Evolutionary conservation across 2,797 vertebrate genomes (phyloP).

Genomic region (Coregonus suidteri): DNA sequence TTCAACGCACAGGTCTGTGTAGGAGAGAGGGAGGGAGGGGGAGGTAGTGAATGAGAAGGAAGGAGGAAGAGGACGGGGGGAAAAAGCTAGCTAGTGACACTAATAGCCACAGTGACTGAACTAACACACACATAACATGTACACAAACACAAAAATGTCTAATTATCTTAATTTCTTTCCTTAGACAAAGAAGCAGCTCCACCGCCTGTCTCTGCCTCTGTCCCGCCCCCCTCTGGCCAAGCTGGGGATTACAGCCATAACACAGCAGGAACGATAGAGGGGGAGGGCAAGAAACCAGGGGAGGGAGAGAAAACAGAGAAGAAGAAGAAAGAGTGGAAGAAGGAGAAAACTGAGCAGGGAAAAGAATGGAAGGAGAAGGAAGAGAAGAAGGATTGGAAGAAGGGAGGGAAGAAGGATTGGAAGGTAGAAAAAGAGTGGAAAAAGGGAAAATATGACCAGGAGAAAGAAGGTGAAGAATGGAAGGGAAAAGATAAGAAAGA

Average conservation of each 20-base stretch:
- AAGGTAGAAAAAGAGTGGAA: slow-evolving; percentile 50
- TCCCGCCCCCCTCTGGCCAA: slow-evolving; percentile 64
- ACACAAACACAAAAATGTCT: neutral
- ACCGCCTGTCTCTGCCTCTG: slow-evolving; percentile 13
- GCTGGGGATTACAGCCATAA: slow-evolving; percentile 39
- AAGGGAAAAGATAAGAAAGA: slow-evolving; percentile 45
- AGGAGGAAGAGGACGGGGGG: neutral
- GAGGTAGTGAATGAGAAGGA: neutral
- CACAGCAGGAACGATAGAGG: slow-evolving; percentile 16
- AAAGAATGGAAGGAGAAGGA: slow-evolving; percentile 35
- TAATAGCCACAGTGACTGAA: no score
- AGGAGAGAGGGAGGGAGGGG: slow-evolving; percentile 6
- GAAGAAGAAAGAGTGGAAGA: slow-evolving; percentile 36
- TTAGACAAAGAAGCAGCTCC: slow-evolving; percentile 39
- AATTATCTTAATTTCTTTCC: slow-evolving; percentile 28
- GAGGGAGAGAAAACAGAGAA: slow-evolving; percentile 41
- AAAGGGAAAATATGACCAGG: slow-evolving; percentile 30
- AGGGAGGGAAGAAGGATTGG: slow-evolving; percentile 37
- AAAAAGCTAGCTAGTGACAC: neutral
- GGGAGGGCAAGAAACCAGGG: slow-evolving; percentile 23
- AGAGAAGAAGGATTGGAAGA: slow-evolving; percentile 47
- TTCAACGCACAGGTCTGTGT: neutral
- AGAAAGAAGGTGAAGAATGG: slow-evolving; percentile 40
- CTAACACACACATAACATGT: neutral
- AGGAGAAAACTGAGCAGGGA: slow-evolving; percentile 31